Evolutionary conservation across 2,888 invertebrate genomes (phyloP), one percentile per base, ranked within the genome.

Genomic region (Nephrocerus scutellatus): DNA sequence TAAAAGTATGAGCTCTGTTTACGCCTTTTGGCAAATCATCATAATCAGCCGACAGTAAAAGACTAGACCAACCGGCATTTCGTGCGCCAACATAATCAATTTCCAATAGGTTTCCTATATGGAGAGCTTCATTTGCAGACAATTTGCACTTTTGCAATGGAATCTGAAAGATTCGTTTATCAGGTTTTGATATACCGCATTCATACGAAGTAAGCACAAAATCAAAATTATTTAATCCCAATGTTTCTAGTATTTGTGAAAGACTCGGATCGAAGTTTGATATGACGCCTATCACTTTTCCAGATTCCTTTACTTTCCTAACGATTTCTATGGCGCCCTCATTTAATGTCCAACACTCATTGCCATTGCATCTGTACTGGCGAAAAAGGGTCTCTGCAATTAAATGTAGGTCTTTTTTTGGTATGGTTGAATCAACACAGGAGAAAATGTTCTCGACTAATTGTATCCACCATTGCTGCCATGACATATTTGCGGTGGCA

Each of bases 261-360:
- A 93, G 69, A 22, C 91, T 74, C 14, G 88, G 82, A 70, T 93
- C 93, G 66, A 83, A 89, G 68, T 95, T 95, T 2, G 92, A 92
- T 49, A 93, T 81, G 0, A 90, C 75, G 4, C 91, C 93, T 22
- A 90, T 52, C 18, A 41, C 49, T 39, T 67, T 66, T 14, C 54
- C 54, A 4, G 50, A 37, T 5, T 50, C 19, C 1, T 57, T 57
- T 1, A 89, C 62, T 44, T 72, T 68, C 5, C 74, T 61, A 5
- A 68, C 46, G 9, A 90, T 63, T 13, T 76, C 74, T 13, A 70
- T 55, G 5, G 76, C 74, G 6, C 83, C 82, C 8, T 77, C 70
- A 33, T 76, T 74, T 19, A 75, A 70, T 47, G 74, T 66, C 89
- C 90, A 93, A 55, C 82, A 83, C 42, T 74, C 73, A 2, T 73